Evolutionary conservation across 2,113 vertebrate species (phyloP), one percentile per base, ranked within the genome.

Genomic region (Bufo bufo): DNA sequence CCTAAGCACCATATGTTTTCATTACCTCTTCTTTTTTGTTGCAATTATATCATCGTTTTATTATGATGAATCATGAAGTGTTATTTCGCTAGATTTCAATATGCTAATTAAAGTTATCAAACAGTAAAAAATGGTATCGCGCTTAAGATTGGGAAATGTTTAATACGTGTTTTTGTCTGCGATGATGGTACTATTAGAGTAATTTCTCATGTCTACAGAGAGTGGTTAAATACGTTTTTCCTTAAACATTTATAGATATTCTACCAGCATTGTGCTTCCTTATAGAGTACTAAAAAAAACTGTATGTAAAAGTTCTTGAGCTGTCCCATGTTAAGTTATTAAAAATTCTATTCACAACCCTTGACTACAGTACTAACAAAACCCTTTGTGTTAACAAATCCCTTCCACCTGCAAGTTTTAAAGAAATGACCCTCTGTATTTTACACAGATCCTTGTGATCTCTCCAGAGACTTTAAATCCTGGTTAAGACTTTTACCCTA

Each of bases 1-100:
- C 50, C 50, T 69, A 69, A 33, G n/a, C 63, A 33, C 82, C 82
- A 84, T 84, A 71, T 84, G 82, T 84, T 84, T 84, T 65, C 82
- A 84, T 23, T 52, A 52, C 82, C 5, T 66, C 82, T 43, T 33
- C 63, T 84, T 63, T 84, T 84, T 6, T 5, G 11, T 69, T 33
- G 65, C 82, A 84, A 71, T 71, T 84, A 84, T 84, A 71, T 84
- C 63, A 84, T 69, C 61, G 14, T n/a, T 45, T 69, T 84, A 71
- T 52, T 84, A 71, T 84, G 63, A 84, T 84, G 47, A 54, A 71
- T 52, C 11, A 14, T 84, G 63, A 69, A 71, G 65, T 84, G 20
- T 52, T 50, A 84, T 54, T 66, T 63, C 33, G 78, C 54, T 59
- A 50, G 45, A 23, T 50, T 83, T 66, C 45, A 84, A 66, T 52